These are phyloP conservation scores for Andrena trimmerana DNA, from an alignment of 2,888 invertebrate genomes.

Conservation along the genomic window DNA sequence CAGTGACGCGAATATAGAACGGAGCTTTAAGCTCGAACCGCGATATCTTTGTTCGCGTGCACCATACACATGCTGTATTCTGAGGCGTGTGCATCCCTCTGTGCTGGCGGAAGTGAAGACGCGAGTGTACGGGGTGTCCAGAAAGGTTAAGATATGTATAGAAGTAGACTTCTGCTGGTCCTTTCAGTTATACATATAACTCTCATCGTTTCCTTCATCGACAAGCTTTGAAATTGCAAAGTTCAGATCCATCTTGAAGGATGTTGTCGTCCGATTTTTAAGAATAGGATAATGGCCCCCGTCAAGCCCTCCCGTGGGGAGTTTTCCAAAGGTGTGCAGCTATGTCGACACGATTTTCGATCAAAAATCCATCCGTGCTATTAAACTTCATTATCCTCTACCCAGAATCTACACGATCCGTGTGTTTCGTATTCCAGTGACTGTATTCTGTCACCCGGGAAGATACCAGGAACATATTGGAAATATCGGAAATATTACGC, in stretches of 20 bases:
- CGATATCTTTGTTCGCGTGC: conserved; percentile 40
- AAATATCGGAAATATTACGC: conserved; percentile 80
- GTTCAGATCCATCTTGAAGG: too few species aligned
- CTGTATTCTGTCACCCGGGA: conserved; percentile 38
- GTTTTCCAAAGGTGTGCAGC: too few species aligned
- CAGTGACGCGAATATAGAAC: conserved; percentile 39
- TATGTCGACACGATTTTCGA: too few species aligned
- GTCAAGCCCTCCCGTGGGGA: too few species aligned
- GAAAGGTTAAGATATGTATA: neutral
- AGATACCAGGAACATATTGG: conserved; percentile 68
- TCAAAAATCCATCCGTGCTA: too few species aligned
- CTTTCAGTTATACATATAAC: too few species aligned
- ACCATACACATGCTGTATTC: conserved; percentile 15
- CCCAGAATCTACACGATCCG: neutral
- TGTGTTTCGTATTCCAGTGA: conserved; percentile 11
- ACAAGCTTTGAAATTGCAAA: too few species aligned
- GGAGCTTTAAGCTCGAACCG: conserved; percentile 34
- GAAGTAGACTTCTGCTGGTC: too few species aligned
- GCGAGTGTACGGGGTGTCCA: neutral
- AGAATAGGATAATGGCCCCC: too few species aligned
- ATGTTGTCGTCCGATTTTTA: too few species aligned
- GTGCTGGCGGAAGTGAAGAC: conserved; percentile 11
- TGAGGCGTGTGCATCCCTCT: neutral
- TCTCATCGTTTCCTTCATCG: too few species aligned
- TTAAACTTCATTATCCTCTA: neutral